A percentile compares a stretch with the other conserved stretches of the same genome.
Conservation (phyloP, 2,113 vertebrate species). For the Paradoxurus hermaphroditus region DNA sequence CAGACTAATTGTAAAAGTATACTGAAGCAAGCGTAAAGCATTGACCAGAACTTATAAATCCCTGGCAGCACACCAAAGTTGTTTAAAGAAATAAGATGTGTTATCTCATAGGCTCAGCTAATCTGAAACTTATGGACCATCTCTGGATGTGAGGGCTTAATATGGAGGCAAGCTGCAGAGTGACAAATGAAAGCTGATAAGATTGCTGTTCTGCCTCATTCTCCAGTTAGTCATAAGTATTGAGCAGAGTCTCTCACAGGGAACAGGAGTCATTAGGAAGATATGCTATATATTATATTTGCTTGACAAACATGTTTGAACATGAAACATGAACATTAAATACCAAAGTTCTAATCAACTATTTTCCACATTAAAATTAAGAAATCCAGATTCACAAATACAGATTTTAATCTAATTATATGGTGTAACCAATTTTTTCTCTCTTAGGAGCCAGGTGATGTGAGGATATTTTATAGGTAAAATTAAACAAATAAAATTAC, state of each 20-base stretch:
- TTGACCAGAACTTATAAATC: constrained; percentile 19
- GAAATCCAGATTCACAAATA: background rate
- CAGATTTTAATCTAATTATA: background rate
- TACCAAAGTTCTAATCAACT: background rate
- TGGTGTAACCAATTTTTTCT: background rate
- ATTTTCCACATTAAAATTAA: constrained; percentile 11
- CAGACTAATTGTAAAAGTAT: constrained; percentile 13
- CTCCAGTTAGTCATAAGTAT: constrained; percentile 22
- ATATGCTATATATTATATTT: background rate
- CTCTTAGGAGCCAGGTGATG: background rate
- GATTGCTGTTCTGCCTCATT: constrained; percentile 14
- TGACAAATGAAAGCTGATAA: constrained; percentile 52
- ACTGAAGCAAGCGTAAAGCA: background rate
- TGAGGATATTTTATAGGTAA: background rate
- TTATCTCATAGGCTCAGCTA: constrained; percentile 62
- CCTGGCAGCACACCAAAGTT: constrained; percentile 6
- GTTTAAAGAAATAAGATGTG: constrained; percentile 31
- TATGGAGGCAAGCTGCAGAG: background rate
- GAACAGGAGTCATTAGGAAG: background rate
- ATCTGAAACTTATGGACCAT: constrained; percentile 41
- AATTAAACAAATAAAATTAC: background rate
- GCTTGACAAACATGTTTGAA: background rate
- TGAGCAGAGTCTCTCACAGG: background rate
- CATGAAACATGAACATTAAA: background rate
- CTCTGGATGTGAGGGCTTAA: constrained; percentile 30